Evolutionary conservation across 2,797 vertebrate genomes (phyloP).

Genomic region (Lagorchestes hirsutus): DNA sequence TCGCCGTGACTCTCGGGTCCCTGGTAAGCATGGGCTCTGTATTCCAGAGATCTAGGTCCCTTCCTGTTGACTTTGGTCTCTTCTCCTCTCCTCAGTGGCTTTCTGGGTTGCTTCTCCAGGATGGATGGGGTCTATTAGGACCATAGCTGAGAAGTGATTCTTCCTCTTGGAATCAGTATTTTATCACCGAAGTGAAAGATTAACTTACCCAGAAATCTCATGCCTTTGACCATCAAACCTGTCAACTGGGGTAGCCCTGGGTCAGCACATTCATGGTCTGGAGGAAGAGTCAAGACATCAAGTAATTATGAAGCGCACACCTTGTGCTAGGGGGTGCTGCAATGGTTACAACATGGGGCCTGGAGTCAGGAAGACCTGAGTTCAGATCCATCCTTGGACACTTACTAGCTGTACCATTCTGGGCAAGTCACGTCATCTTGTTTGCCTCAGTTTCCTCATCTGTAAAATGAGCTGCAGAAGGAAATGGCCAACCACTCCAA

Average conservation of each 20-base stretch:
- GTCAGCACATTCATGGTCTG: background rate
- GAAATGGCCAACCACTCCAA: background rate
- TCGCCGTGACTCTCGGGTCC: constrained; percentile 48
- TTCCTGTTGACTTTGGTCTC: background rate
- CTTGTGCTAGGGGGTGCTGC: background rate
- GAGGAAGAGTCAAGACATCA: background rate
- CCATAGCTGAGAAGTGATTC: background rate
- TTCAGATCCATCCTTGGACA: background rate
- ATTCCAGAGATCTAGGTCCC: background rate
- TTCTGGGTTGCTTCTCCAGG: background rate
- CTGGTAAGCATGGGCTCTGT: constrained; percentile 24
- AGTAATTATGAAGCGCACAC: background rate
- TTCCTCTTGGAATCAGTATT: background rate
- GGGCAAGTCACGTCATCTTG: background rate
- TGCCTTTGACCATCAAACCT: background rate
- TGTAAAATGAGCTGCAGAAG: background rate
- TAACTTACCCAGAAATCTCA: background rate
- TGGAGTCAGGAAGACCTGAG: background rate
- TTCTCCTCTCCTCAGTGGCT: background rate
- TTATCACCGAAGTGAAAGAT: background rate
- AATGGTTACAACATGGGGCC: background rate
- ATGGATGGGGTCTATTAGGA: background rate
- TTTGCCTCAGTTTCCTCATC: background rate
- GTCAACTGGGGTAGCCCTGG: background rate
- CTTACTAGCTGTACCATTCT: background rate